Conservation (phyloP, 2,888 invertebrate genomes). For the Troglohyphantes excavatus region DNA sequence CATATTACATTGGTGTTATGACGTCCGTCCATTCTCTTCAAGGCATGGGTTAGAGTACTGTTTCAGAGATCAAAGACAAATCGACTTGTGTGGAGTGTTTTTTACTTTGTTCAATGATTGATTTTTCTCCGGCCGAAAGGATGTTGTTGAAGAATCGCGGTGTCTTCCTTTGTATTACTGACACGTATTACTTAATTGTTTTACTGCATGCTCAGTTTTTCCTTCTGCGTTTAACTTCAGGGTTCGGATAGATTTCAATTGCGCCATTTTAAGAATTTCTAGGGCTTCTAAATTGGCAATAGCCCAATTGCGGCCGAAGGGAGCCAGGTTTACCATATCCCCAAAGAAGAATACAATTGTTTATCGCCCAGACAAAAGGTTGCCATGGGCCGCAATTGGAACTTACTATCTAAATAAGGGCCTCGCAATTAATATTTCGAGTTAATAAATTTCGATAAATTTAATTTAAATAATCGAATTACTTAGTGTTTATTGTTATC, state of each 20-base stretch:
- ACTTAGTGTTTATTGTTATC: too few relatives aligned
- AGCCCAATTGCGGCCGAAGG: too few relatives aligned
- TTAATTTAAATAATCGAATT: too few relatives aligned
- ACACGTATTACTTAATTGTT: slow-evolving; percentile 36
- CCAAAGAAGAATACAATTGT: too few relatives aligned
- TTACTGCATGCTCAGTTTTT: neutral
- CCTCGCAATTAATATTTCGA: too few relatives aligned
- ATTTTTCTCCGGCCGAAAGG: slow-evolving; percentile 2
- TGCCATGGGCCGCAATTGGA: too few relatives aligned
- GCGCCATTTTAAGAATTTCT: too few relatives aligned
- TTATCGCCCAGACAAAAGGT: too few relatives aligned
- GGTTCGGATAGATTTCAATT: neutral
- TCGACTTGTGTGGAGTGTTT: slow-evolving; percentile 16
- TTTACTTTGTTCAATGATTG: neutral
- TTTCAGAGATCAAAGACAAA: slow-evolving; percentile 10
- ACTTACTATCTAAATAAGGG: too few relatives aligned
- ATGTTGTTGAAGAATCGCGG: slow-evolving; percentile 8
- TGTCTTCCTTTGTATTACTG: slow-evolving; percentile 7
- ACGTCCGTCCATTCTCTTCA: neutral
- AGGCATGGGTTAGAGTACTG: neutral
- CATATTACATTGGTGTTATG: slow-evolving; percentile 1
- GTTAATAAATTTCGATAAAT: too few relatives aligned
- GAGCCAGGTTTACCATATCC: too few relatives aligned
- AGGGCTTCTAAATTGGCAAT: too few relatives aligned
- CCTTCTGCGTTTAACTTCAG: neutral